Percentiles rank a stretch among this genome's conserved stretches.
Conservation (phyloP, 1,140 invertebrate species). For the Monomorium pharaonis region DNA sequence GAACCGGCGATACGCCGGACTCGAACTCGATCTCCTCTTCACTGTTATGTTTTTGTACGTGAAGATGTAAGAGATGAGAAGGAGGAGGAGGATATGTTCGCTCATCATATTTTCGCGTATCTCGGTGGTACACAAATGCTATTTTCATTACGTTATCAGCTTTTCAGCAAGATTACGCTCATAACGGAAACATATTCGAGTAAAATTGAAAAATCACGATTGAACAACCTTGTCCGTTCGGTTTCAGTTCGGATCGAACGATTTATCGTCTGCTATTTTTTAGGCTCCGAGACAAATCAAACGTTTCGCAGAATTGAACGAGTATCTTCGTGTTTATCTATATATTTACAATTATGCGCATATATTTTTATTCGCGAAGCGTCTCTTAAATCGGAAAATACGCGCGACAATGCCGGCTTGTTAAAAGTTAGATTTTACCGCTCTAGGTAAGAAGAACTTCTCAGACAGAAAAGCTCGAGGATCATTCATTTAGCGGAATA, state of each 20-base stretch:
- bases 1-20: background rate
- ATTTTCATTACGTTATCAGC: background rate
- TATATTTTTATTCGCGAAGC: background rate
- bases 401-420: constrained; percentile 21
- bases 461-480: constrained; percentile 28
- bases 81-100: background rate
- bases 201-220: background rate
- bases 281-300: background rate
- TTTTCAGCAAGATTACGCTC: background rate
- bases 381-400: background rate
- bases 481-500: constrained; percentile 49
- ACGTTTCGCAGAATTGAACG: background rate
- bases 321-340: background rate
- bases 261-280: background rate
- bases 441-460: background rate
- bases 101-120: background rate
- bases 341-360: background rate
- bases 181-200: background rate
- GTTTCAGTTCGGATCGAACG: background rate
- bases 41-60: background rate
- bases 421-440: constrained; percentile 26
- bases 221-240: background rate
- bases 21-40: constrained; percentile 38
- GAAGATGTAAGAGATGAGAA: background rate
- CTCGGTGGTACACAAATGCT: background rate